Evolutionary conservation across 2,888 invertebrate genomes (phyloP).

Genomic region (Ptychoptera contaminata): DNA sequence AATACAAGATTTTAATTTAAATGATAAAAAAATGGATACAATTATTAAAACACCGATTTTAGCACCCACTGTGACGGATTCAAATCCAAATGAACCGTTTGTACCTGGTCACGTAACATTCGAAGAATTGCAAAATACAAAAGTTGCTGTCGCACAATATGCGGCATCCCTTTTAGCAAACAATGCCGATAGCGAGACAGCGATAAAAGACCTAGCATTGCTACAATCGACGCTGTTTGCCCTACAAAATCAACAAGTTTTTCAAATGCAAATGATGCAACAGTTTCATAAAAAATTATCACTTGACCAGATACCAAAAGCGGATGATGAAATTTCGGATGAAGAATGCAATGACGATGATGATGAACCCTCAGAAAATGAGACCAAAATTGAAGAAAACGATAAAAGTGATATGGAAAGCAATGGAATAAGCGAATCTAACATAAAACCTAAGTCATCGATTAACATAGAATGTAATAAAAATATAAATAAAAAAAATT

Average conservation of each 20-base stretch:
- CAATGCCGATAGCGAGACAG: constrained; percentile 60
- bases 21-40: too few species aligned
- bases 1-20: too few species aligned
- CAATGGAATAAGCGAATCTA: neutral
- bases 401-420: constrained; percentile 10
- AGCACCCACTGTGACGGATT: neutral
- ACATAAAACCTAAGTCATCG: too few species aligned
- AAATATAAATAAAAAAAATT: too few species aligned
- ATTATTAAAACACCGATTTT: neutral
- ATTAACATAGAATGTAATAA: too few species aligned
- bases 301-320: constrained; percentile 19
- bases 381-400: too few species aligned
- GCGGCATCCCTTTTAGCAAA: constrained; percentile 75
- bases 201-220: constrained; percentile 69
- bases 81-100: constrained; percentile 13
- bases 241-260: constrained; percentile 87
- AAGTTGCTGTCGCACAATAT: constrained; percentile 64
- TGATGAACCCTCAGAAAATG: constrained; percentile 2
- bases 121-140: constrained; percentile 86
- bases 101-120: constrained; percentile 62
- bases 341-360: constrained; percentile 12
- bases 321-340: constrained; percentile 13
- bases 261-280: constrained; percentile 86
- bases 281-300: constrained; percentile 76
- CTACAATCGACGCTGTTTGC: constrained; percentile 81